Conservation (phyloP, 2,888 invertebrate genomes). For the Rhaphigaster nebulosa region DNA sequence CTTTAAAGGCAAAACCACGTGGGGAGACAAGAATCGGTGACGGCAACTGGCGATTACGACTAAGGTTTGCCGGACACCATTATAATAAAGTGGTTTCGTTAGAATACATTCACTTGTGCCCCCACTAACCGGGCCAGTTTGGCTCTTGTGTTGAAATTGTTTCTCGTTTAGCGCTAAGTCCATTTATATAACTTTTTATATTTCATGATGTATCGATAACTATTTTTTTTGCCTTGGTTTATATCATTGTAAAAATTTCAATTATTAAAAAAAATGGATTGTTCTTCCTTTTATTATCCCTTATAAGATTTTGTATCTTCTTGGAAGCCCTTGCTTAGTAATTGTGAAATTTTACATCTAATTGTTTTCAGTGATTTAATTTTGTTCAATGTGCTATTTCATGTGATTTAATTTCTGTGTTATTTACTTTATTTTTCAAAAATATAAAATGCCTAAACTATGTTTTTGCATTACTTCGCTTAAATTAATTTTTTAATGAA, state of each 20-base stretch:
- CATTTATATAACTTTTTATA: background rate
- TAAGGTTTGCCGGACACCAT: constrained; percentile 1
- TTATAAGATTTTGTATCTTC: background rate
- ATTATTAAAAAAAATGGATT: no score
- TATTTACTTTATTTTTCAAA: no score
- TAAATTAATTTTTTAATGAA: no score
- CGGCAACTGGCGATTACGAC: background rate
- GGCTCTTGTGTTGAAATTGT: constrained; percentile 13
- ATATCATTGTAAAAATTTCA: background rate
- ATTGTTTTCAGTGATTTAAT: no score
- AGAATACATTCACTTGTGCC: constrained; percentile 33
- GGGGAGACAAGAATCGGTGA: background rate
- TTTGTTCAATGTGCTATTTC: no score
- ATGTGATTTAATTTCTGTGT: no score
- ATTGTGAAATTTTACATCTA: background rate
- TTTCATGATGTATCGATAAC: background rate
- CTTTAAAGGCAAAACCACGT: background rate
- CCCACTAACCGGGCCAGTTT: background rate
- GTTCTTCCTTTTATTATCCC: no score
- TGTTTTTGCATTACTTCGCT: no score
- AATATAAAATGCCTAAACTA: no score
- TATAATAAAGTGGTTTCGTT: constrained; percentile 38
- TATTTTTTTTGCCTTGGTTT: background rate
- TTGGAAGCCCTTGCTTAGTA: background rate
- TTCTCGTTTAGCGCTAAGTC: constrained; percentile 9